Conservation (phyloP, 2,888 invertebrate genomes). For the Calliphora vomitoria region DNA sequence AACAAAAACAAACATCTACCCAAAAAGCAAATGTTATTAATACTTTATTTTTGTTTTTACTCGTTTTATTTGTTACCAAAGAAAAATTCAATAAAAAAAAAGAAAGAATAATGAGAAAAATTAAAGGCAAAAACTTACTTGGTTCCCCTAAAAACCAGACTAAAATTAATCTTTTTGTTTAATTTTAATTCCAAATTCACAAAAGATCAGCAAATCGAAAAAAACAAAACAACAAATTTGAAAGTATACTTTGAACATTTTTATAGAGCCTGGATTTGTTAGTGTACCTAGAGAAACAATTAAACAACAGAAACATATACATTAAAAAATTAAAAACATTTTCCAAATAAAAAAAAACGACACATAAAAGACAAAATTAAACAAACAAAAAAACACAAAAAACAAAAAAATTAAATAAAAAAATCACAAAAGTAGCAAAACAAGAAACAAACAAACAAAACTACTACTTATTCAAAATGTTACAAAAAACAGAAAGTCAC, state of each 20-base stretch:
- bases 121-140: conserved; percentile 45
- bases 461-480: conserved; percentile 75
- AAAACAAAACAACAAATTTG: conserved; percentile 42
- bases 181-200: conserved; percentile 23
- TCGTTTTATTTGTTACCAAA: conserved; percentile 53
- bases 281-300: conserved; percentile 78
- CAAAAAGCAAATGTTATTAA: conserved; percentile 64
- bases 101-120: conserved; percentile 16
- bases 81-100: conserved; percentile 28
- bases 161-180: conserved; percentile 44
- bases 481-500: conserved; percentile 84
- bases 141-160: conserved; percentile 1
- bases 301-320: conserved; percentile 66
- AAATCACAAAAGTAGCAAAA: conserved; percentile 72
- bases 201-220: conserved; percentile 4
- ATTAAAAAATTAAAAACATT: conserved; percentile 50
- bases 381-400: conserved; percentile 63
- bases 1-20: conserved; percentile 52
- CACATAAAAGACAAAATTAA: conserved; percentile 45
- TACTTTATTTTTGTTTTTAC: conserved; percentile 67
- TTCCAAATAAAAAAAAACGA: conserved; percentile 60
- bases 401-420: not conserved
- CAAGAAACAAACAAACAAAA: conserved; percentile 71
- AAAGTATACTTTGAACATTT: conserved; percentile 72
- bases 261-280: conserved; percentile 84